Evolutionary conservation across 2,113 vertebrate species (phyloP), one percentile per base, ranked within the genome.

Genomic region (Clinocottus analis): DNA sequence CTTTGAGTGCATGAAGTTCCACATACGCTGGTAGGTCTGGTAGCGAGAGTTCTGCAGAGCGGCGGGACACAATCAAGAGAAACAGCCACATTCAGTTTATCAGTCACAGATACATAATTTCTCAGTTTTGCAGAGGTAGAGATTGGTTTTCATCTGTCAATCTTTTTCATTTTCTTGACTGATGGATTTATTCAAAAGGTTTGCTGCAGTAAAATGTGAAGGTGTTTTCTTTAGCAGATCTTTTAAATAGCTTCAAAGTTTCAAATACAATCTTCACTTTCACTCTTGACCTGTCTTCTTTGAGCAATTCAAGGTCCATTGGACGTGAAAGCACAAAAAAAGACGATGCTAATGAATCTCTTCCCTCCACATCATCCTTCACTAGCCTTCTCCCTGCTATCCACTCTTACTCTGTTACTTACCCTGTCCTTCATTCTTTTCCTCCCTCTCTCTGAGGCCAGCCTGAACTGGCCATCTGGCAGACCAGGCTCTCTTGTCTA

Each of bases 1-100:
- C 92, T 99, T 99, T 41, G 98, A 99, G 90, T 99, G 96, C 98
- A 99, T 99, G 94, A 98, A 99, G 89, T 99, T 99, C 98, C 98
- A 99, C 98, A 99, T 99, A 47, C 98, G 94, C 87, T 99, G 98
- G 93, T 99, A 99, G 0, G 98, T 99, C 95, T 99, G 98, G 90
- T 99, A 99, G 69, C 97, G 96, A 21, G 98, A 99, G 89, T 99
- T 99, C 98, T 99, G 94, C n/a, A 21, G 12, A 61, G 62, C 47
- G 0, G 27, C 1, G 19, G 16, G 17, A 60, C 21, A 47, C 3
- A 11, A 27, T 19, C 31, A 43, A 12, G 21, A 78, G 27, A 89
- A 33, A 0, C 0, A 53, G 11, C 75, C 10, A 85, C 7, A 83
- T n/a, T 60, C 1, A 47, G 27, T 45, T 47, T 35, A 51, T 63